Evolutionary conservation across 2,113 vertebrate species (phyloP).

Genomic region (Tricholaema leucomelas): DNA sequence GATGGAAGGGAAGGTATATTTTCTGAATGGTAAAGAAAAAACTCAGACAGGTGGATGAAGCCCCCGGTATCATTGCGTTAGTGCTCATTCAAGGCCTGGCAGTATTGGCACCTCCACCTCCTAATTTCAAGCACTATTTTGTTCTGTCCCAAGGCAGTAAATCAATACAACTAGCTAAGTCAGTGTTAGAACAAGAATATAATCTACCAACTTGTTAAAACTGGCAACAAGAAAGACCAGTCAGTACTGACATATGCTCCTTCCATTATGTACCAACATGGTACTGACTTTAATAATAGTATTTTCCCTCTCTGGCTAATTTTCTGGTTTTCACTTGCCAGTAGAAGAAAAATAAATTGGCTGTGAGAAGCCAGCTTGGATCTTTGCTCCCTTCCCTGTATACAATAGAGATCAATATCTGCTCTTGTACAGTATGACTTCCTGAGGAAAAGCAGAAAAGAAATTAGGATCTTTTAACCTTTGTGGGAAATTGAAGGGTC

Average conservation of each 20-base stretch:
- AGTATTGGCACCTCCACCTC: background rate
- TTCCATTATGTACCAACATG: background rate
- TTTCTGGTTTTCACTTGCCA: background rate
- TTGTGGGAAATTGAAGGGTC: background rate
- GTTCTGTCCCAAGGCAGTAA: background rate
- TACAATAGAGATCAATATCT: background rate
- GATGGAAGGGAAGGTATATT: background rate
- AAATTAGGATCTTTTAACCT: background rate
- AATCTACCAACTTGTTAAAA: background rate
- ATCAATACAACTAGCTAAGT: background rate
- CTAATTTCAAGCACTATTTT: background rate
- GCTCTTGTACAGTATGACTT: background rate
- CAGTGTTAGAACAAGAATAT: background rate
- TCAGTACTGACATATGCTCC: background rate
- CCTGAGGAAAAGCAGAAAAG: background rate
- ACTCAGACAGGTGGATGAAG: background rate
- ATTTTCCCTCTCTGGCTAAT: background rate
- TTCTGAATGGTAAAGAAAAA: background rate
- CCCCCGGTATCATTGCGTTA: background rate
- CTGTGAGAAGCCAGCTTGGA: background rate
- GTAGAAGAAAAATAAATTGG: background rate
- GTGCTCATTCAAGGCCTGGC: background rate
- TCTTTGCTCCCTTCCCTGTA: background rate
- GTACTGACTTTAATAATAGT: background rate
- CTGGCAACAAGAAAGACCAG: background rate